Evolutionary conservation across 2,113 vertebrate species (phyloP).

Genomic region (Rhizomys pruinosus): DNA sequence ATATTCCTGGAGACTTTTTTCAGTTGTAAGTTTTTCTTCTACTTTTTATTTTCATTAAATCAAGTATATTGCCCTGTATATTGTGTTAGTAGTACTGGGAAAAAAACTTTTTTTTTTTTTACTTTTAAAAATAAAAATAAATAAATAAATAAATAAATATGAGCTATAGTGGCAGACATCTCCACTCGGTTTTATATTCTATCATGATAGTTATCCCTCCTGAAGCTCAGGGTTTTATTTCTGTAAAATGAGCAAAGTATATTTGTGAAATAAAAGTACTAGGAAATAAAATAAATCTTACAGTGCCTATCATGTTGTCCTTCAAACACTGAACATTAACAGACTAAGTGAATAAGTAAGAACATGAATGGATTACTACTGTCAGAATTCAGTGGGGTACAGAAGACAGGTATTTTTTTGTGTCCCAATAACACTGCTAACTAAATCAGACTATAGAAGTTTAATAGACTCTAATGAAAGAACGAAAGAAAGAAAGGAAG

Average conservation of each 20-base stretch:
- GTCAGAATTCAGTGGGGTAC: not conserved
- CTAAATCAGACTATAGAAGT: constrained; percentile 36
- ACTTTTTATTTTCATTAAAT: too few relatives aligned
- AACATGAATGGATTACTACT: not conserved
- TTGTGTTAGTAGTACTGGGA: too few relatives aligned
- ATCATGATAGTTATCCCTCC: not conserved
- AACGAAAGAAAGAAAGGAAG: not conserved
- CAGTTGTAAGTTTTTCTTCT: too few relatives aligned
- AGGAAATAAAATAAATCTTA: not conserved
- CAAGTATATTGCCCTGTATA: too few relatives aligned
- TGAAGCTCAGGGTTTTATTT: not conserved
- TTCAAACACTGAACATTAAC: not conserved
- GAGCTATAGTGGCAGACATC: not conserved
- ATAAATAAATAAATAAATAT: too few relatives aligned
- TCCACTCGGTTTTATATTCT: not conserved
- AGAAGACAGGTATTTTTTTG: not conserved
- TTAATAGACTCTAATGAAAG: not conserved
- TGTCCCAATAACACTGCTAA: not conserved
- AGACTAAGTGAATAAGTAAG: not conserved
- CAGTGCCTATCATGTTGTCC: not conserved
- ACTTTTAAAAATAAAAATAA: too few relatives aligned
- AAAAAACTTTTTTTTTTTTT: too few relatives aligned
- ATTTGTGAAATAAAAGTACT: rapidly evolving
- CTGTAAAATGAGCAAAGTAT: not conserved
- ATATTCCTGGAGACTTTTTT: too few relatives aligned